Evolutionary conservation across 2,797 vertebrate genomes (phyloP), one percentile per base, ranked within the genome.

Genomic region (Otolemur crassicaudatus): DNA sequence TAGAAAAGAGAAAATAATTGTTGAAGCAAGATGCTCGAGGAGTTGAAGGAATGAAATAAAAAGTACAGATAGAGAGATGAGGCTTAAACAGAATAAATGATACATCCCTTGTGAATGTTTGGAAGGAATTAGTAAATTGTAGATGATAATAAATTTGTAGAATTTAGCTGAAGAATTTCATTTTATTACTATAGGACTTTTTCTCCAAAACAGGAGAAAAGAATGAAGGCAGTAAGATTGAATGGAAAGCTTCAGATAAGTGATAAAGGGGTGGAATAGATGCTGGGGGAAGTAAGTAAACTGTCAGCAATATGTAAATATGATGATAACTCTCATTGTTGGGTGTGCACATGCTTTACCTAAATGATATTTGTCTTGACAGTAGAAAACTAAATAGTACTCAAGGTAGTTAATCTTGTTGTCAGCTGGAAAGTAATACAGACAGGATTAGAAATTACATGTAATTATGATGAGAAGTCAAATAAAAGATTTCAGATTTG

Each of bases 161-260:
- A 73, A 27, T 84, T 81, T 9, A 43, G 14, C 17, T 80, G 58
- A 83, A 72, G 40, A 96, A 87, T 37, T 79, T 87, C 40, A 19
- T 92, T 4, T 89, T 10, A 12, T 56, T 95, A 90, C 70, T 77
- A 4, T 3, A 73, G 58, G 43, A 31, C 34, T 90, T 90, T 56
- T 75, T 93, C 19, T 89, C 63, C 92, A 14, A 91, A 87, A 40
- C 69, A 83, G 34, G 49, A 90, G 29, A 65, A 87, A 94, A 82
- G 53, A 82, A 83, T 81, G 61, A 90, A 56, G 67, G 58, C 23
- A 84, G 60, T 14, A 53, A 23, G n/a, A 43, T 84, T 53, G 67
- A 87, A 58, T 60, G 82, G 56, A 73, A 46, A 82, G 25, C 79
- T 43, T 82, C 53, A 89, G 70, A 56, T 19, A 53, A 70, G 34